Conservation (phyloP, 2,797 vertebrate genomes). For the Myotis daubentonii region DNA sequence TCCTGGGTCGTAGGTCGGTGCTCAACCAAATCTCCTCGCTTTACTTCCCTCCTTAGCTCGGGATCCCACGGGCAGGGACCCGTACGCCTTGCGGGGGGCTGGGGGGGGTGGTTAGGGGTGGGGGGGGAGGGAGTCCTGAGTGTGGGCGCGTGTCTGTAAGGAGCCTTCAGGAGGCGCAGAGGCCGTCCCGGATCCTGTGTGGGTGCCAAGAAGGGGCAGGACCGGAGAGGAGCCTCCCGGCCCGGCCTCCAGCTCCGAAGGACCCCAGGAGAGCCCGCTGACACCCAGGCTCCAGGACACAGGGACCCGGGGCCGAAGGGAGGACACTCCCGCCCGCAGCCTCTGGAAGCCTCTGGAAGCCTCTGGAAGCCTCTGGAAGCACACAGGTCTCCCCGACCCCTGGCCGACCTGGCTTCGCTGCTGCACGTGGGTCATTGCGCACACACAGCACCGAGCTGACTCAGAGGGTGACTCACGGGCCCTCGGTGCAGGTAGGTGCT, state of each 20-base stretch:
- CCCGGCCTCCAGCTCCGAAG: not conserved
- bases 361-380: not conserved
- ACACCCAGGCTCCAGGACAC: accelerated
- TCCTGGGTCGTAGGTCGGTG: no score
- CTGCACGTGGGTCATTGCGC: not conserved
- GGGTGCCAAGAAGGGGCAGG: not conserved
- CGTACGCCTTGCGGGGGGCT: not conserved
- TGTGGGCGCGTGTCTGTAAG: not conserved
- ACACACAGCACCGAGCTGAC: not conserved
- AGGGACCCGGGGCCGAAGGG: not conserved
- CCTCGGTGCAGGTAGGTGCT: not conserved
- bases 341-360: not conserved
- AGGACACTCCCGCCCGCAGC: no score
- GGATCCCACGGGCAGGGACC: not conserved
- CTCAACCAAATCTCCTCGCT: not conserved
- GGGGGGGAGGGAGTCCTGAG: not conserved
- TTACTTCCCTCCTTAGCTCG: not conserved
- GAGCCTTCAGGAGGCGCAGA: not conserved
- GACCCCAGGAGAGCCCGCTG: not conserved
- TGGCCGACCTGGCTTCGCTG: conserved; percentile 11
- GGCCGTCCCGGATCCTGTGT: not conserved
- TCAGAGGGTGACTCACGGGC: not conserved
- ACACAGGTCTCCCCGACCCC: not conserved
- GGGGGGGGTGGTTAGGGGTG: not conserved
- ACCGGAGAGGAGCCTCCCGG: not conserved